phyloP scores from a whole-genome alignment of 2,888 invertebrate species.

The Scaptodrosophila latifasciaeformis region DNA sequence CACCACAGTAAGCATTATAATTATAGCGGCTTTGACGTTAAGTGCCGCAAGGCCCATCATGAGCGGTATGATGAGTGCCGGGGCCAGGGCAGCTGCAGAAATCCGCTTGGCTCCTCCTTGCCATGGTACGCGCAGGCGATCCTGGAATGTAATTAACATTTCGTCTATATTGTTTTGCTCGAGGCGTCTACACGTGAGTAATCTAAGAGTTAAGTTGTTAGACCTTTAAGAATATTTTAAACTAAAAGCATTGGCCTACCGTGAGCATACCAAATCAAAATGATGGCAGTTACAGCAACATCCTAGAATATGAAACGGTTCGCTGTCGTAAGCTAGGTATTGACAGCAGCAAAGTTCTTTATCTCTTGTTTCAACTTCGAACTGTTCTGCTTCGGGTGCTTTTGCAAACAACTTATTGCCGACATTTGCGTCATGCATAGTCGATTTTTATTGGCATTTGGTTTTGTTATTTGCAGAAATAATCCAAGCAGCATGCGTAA shows the following conservation, averaged over 20 bases:
- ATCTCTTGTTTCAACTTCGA: not conserved
- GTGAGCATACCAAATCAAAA: conserved; percentile 77
- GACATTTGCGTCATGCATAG: conserved; percentile 29
- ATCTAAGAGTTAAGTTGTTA: conserved; percentile 33
- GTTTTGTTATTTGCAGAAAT: conserved; percentile 1
- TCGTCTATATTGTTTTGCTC: conserved; percentile 54
- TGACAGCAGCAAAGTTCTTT: conserved; percentile 78
- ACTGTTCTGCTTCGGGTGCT: conserved; percentile 22
- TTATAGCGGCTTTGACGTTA: conserved; percentile 73
- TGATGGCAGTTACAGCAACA: conserved; percentile 79
- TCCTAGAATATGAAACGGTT: conserved; percentile 76
- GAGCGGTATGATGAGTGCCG: conserved; percentile 76
- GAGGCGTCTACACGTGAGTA: conserved; percentile 53
- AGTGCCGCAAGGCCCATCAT: conserved; percentile 76
- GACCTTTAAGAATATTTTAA: no score
- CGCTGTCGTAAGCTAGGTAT: conserved; percentile 76
- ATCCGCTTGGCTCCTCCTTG: conserved; percentile 78
- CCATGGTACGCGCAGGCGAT: conserved; percentile 79
- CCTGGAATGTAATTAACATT: conserved; percentile 76
- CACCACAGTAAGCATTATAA: conserved; percentile 64
- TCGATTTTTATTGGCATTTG: conserved; percentile 32
- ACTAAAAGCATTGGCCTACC: conserved; percentile 74
- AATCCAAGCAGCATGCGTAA: conserved; percentile 43
- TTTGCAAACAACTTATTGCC: conserved; percentile 28
- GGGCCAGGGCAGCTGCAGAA: conserved; percentile 76